These are phyloP conservation scores for Cinclus mexicanus DNA, from an alignment of 2,113 vertebrate species.

Conservation along the genomic window DNA sequence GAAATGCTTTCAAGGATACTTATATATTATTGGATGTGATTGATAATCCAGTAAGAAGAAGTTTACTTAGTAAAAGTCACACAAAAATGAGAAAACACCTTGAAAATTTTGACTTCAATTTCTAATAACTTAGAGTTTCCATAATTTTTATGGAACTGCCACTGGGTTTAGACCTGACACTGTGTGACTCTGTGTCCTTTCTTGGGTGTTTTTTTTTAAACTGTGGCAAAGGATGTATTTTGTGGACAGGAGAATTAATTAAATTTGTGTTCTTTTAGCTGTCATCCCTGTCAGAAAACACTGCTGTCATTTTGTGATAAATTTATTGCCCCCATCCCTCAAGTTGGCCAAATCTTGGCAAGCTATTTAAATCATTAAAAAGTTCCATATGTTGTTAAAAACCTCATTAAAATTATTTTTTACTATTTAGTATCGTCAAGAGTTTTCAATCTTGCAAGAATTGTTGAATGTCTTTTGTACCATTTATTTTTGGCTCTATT, in stretches of 20 bases:
- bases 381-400: neutral
- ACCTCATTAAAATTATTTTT: neutral
- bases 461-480: neutral
- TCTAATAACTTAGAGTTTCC: neutral
- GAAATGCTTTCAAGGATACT: neutral
- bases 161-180: neutral
- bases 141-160: neutral
- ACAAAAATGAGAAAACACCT: neutral
- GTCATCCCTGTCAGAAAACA: neutral
- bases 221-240: neutral
- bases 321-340: neutral
- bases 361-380: neutral
- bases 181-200: neutral
- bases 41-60: neutral
- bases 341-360: neutral
- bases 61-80: neutral
- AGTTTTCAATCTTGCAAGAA: neutral
- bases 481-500: neutral
- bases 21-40: neutral
- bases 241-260: neutral
- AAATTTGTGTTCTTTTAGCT: neutral
- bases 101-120: neutral
- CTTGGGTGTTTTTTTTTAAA: neutral
- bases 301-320: neutral
- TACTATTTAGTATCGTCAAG: neutral